Conservation (phyloP, 2,113 vertebrate species). For the Arizona elegans region DNA sequence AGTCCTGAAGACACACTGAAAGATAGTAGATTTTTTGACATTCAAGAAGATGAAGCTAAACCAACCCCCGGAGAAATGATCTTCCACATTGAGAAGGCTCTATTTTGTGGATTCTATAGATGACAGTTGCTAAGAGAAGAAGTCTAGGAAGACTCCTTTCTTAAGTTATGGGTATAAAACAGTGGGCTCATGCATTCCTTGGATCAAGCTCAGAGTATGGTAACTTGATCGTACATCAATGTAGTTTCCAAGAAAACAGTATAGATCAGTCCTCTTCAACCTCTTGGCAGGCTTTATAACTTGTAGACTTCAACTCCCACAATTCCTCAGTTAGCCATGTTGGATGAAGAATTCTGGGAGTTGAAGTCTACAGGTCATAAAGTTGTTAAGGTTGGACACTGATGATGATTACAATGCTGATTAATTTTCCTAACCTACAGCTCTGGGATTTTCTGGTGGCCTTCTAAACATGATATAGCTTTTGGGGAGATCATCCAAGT, state of each 20-base stretch:
- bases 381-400: no score
- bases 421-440: neutral
- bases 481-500: neutral
- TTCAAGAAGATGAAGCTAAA: neutral
- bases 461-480: neutral
- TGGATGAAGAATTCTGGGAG: no score
- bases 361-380: no score
- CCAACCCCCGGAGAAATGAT: neutral
- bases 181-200: neutral
- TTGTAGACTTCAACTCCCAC: no score
- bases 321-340: no score
- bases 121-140: neutral
- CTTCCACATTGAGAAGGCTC: neutral
- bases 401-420: neutral
- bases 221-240: neutral
- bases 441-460: neutral
- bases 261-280: neutral
- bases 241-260: neutral
- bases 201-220: neutral
- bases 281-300: no score
- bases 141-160: neutral
- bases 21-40: neutral
- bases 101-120: neutral
- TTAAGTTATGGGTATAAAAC: neutral
- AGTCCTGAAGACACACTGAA: neutral